phyloP scores from a whole-genome alignment of 2,888 invertebrate species.

The Plagodis pulveraria region DNA sequence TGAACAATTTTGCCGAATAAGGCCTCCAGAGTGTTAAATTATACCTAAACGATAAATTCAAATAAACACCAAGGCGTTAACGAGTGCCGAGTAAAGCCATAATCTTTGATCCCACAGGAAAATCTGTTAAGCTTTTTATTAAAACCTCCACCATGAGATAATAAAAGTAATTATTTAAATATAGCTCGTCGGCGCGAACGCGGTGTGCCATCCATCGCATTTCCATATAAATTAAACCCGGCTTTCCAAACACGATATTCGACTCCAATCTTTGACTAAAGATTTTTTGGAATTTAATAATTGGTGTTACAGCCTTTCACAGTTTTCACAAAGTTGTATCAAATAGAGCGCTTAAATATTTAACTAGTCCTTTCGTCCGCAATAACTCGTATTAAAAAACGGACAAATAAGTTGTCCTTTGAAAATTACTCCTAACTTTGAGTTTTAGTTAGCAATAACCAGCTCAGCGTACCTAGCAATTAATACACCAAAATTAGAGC shows the following conservation, averaged over 20 bases:
- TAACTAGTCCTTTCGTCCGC: too few species aligned
- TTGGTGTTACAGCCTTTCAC: not conserved
- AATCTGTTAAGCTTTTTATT: constrained; percentile 34
- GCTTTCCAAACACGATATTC: constrained; percentile 66
- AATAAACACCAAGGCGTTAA: constrained; percentile 24
- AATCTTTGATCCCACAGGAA: constrained; percentile 25
- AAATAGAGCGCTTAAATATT: not conserved
- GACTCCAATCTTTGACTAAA: constrained; percentile 51
- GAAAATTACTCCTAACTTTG: too few species aligned
- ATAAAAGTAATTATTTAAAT: constrained; percentile 54
- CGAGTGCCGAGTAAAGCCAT: constrained; percentile 6
- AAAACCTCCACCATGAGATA: constrained; percentile 31
- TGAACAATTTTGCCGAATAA: constrained; percentile 8
- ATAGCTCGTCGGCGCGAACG: constrained; percentile 39
- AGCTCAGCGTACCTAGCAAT: not conserved
- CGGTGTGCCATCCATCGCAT: constrained; percentile 54
- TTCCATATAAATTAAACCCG: constrained; percentile 77
- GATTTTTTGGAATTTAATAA: constrained; percentile 41
- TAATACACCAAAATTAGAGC: not conserved
- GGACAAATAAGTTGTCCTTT: too few species aligned
- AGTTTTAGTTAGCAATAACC: too few species aligned
- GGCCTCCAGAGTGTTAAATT: constrained; percentile 10
- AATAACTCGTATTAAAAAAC: too few species aligned
- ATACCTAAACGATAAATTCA: constrained; percentile 16
- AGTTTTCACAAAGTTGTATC: not conserved